A percentile compares a stretch with the other conserved stretches of the same genome.
phyloP scores from a whole-genome alignment of 1,140 invertebrate genomes.

The Asbolus verrucosus region DNA sequence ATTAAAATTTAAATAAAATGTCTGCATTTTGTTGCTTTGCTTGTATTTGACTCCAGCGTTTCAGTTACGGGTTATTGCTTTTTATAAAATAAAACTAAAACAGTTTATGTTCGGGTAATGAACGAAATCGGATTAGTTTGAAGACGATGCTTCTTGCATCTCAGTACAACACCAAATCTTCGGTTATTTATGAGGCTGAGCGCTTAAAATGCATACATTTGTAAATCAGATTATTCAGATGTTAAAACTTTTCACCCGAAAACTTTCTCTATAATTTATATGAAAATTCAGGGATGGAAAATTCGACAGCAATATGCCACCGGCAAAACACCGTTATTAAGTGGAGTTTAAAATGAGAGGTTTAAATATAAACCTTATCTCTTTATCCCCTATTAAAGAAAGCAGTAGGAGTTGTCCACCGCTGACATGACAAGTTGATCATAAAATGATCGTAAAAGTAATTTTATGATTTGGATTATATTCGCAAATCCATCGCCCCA shows the following conservation, averaged over 20 bases:
- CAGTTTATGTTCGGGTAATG: constrained; percentile 35
- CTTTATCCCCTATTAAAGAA: constrained; percentile 38
- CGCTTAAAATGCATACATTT: too few species aligned
- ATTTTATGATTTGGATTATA: constrained; percentile 58
- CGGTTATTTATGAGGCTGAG: too few species aligned
- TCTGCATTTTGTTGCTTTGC: constrained; percentile 58
- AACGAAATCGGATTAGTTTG: constrained; percentile 39
- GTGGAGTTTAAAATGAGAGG: not conserved
- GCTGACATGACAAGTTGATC: constrained; percentile 59
- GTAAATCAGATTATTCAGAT: too few species aligned
- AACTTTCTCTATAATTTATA: too few species aligned
- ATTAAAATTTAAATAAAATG: constrained; percentile 62
- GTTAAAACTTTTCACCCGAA: too few species aligned
- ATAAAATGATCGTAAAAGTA: constrained; percentile 60
- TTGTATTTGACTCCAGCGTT: constrained; percentile 32
- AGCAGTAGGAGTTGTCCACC: constrained; percentile 50
- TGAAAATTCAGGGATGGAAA: too few species aligned
- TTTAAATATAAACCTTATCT: constrained; percentile 34
- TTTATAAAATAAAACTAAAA: constrained; percentile 43
- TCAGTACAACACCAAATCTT: too few species aligned
- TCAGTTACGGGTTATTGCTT: constrained; percentile 37
- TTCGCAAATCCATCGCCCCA: constrained; percentile 31
- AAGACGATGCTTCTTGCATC: constrained; percentile 10
- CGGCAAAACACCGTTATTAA: not conserved
- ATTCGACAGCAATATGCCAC: constrained; percentile 24